Evolutionary conservation across 2,888 invertebrate genomes (phyloP), one percentile per base, ranked within the genome.

Genomic region (Perdita meconis): DNA sequence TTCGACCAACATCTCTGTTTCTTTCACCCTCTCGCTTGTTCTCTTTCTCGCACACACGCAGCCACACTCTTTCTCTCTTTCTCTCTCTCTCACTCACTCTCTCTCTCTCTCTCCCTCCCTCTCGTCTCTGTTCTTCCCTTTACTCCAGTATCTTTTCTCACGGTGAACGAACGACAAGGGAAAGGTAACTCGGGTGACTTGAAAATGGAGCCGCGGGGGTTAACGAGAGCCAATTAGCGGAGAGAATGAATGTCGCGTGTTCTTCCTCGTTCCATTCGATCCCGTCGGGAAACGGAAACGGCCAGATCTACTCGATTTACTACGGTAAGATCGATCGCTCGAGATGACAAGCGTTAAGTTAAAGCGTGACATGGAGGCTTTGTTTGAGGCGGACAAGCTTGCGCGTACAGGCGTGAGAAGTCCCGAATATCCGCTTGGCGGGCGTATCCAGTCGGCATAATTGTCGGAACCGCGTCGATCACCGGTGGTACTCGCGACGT

Each of bases 341-440:
- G 50, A 51, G 44, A 44, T 51, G 74, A 44, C 63, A 82, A 84
- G 73, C 73, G 47, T 75, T 68, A 68, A 80, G 26, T 65, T 69
- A 84, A 30, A 84, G 78, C 73, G 60, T 84, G 82, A 67, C 22
- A 50, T 66, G 36, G 55, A 80, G 74, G 71, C 76, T 70, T 84
- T 70, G 61, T 67, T 67, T 57, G 57, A 63, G 70, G 75, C 68
- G 51, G 56, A 66, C 30, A 84, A 84, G 84, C 82, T 84, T 82
- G 83, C 80, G 26, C 76, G 72, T 60, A 78, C 34, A 81, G 63
- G 76, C 71, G 71, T 82, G 79, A 74, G 59, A 63, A 13, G 59
- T 65, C 51, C 55, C 22, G 51, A 44, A 53, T 63, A 36, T 30
- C 63, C 26, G 34, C 61, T 57, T n/a, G 13, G n/a, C n/a, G 22